phyloP scores from a whole-genome alignment of 2,888 invertebrate species.

The Ferdinandea cuprea region DNA sequence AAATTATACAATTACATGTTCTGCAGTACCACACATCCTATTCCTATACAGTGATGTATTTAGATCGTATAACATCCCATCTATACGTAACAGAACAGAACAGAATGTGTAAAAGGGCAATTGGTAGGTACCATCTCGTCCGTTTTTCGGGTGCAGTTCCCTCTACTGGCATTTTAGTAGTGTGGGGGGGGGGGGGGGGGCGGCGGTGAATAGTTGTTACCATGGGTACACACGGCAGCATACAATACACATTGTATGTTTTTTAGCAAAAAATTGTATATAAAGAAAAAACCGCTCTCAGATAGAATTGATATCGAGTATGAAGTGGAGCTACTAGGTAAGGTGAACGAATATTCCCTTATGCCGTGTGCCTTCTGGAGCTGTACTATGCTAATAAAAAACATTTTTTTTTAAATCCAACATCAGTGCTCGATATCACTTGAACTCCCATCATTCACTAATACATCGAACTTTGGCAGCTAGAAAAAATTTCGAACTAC shows the following conservation, averaged over 20 bases:
- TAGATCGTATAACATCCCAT: conserved; percentile 23
- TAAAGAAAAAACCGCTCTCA: neutral
- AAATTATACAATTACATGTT: conserved; percentile 46
- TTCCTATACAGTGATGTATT: conserved; percentile 17
- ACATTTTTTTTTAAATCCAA: conserved; percentile 10
- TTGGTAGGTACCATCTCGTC: conserved; percentile 35
- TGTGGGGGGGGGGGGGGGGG: too few species aligned
- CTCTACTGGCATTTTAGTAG: neutral
- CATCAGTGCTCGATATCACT: conserved; percentile 15
- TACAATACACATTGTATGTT: conserved; percentile 25
- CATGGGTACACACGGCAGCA: conserved; percentile 1
- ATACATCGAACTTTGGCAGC: conserved; percentile 14
- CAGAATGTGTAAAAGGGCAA: conserved; percentile 11
- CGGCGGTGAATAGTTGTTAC: neutral
- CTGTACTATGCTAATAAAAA: conserved; percentile 3
- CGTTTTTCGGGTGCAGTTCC: conserved; percentile 5
- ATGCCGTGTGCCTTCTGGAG: neutral
- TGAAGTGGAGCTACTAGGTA: conserved; percentile 27
- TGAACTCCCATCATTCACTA: conserved; percentile 14
- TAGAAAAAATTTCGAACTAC: neutral
- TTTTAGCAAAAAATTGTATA: conserved; percentile 3
- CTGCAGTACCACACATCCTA: conserved; percentile 27
- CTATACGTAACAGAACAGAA: conserved; percentile 17
- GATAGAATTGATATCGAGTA: conserved; percentile 30
- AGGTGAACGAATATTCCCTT: neutral